Evolutionary conservation across 2,113 vertebrate genomes (phyloP).

Genomic region (Amphiprion ocellaris): DNA sequence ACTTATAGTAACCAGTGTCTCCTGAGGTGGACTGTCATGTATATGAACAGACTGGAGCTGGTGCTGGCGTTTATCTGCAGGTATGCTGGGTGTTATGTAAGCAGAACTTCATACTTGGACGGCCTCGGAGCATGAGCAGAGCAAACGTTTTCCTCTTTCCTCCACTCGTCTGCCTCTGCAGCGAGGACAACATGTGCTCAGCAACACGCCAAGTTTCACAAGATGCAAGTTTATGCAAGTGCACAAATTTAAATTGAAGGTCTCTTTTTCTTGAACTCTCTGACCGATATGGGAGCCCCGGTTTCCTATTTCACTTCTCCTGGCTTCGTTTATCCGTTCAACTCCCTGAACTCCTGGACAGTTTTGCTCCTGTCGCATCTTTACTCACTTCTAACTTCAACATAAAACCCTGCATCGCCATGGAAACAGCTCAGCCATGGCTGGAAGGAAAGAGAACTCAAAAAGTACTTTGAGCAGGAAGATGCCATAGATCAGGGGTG

Average conservation of each 20-base stretch:
- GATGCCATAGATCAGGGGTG: too few species aligned
- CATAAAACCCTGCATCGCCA: too few species aligned
- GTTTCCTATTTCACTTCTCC: too few species aligned
- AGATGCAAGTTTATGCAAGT: background rate
- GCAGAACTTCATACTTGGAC: constrained; percentile 15
- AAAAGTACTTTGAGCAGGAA: too few species aligned
- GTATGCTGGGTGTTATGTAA: constrained; percentile 53
- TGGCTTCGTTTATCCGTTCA: too few species aligned
- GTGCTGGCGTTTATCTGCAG: constrained; percentile 22
- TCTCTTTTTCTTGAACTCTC: background rate
- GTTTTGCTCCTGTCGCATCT: too few species aligned
- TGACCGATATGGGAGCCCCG: too few species aligned
- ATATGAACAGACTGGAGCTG: constrained; percentile 13
- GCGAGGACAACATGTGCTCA: constrained; percentile 43
- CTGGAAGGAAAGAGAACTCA: too few species aligned
- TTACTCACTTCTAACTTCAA: too few species aligned
- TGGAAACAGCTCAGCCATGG: too few species aligned
- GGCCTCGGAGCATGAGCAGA: constrained; percentile 34
- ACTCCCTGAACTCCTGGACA: too few species aligned
- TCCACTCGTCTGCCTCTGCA: constrained; percentile 10
- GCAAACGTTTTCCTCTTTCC: constrained; percentile 14
- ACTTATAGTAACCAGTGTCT: too few species aligned
- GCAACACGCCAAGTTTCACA: background rate
- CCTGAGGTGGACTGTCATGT: background rate
- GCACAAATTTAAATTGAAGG: constrained; percentile 16